Evolutionary conservation across 2,888 invertebrate genomes (phyloP), one percentile per base, ranked within the genome.

Genomic region (Bembecia ichneumoniformis): DNA sequence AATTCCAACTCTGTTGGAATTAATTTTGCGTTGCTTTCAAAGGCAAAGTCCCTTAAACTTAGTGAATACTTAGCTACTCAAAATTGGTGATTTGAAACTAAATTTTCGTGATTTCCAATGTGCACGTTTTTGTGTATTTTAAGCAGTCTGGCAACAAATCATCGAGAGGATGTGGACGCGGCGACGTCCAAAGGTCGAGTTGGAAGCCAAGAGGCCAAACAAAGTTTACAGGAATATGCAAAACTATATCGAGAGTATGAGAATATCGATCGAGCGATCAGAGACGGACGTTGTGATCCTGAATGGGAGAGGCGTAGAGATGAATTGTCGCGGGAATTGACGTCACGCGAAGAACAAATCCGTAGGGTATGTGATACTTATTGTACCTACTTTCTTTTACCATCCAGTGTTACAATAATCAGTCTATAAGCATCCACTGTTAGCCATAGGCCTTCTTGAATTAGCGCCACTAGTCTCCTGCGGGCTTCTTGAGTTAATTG

Each of bases 201-300:
- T 7, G 64, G 66, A 3, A 68, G 63, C 40, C 71, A 75, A 13
- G 75, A 73, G 40, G 77, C 77, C 1, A 80, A 75, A 55, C 76
- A 75, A 54, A 74, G 71, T 43, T 67, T 84, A 1, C 69, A 73
- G 0, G 82, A 81, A 58, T 86, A 82, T 55, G 76, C 82, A 0
- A 66, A 57, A 36, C 52, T 83, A 3, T 83, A 79, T 58, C 68
- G 74, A 9, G 76, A 83, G 56, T 83, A 80, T 55, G 74, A 82
- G 54, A 62, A 70, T 3, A 47, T 82, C 5, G 75, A 78, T 35
- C 68, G 70, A 53, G 57, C 58, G 15, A 60, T 78, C 13, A 62
- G 61, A 43, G 73, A 73, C 3, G 68, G 69, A 0, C 61, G 58
- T 35, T 60, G 59, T 46, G 68, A 74, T 11, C 70, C 73, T 0